These are phyloP conservation scores for Entosphenus tridentatus DNA, from an alignment of 2,113 vertebrate species.

Conservation along the genomic window DNA sequence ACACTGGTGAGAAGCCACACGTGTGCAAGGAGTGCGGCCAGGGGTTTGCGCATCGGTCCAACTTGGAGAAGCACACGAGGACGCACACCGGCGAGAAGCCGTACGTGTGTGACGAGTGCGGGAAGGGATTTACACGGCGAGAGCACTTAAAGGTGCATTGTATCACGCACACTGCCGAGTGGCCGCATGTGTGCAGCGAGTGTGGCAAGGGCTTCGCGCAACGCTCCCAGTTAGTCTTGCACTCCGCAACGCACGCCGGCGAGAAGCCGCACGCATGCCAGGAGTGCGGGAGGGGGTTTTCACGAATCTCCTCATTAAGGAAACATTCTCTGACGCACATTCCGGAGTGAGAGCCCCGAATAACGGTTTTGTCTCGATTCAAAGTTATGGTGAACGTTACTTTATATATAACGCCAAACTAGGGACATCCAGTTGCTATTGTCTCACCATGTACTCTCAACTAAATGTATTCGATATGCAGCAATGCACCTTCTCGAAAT, in stretches of 20 bases:
- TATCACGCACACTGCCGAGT: not conserved
- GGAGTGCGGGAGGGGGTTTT: slow-evolving; percentile 1
- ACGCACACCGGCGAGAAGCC: slow-evolving; percentile 6
- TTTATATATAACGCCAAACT: no score
- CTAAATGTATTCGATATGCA: no score
- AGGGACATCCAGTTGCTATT: no score
- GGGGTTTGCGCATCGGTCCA: not conserved
- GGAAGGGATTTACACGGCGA: slow-evolving; percentile 13
- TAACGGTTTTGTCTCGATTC: no score
- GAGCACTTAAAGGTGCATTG: slow-evolving; percentile 20
- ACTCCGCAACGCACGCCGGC: not conserved
- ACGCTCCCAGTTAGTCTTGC: not conserved
- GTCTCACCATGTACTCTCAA: no score
- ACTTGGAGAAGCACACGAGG: not conserved
- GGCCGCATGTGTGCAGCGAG: not conserved
- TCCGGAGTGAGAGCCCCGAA: no score
- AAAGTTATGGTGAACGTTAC: no score
- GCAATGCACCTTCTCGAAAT: no score
- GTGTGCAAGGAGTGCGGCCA: slow-evolving; percentile 4
- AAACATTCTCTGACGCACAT: no score
- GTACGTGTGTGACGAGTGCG: slow-evolving; percentile 2
- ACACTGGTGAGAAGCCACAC: not conserved
- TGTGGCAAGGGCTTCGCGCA: not conserved
- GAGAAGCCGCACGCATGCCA: not conserved
- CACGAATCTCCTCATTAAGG: not conserved